Conservation (phyloP, 2,797 vertebrate species). For the Gymnoscopelus braueri region DNA sequence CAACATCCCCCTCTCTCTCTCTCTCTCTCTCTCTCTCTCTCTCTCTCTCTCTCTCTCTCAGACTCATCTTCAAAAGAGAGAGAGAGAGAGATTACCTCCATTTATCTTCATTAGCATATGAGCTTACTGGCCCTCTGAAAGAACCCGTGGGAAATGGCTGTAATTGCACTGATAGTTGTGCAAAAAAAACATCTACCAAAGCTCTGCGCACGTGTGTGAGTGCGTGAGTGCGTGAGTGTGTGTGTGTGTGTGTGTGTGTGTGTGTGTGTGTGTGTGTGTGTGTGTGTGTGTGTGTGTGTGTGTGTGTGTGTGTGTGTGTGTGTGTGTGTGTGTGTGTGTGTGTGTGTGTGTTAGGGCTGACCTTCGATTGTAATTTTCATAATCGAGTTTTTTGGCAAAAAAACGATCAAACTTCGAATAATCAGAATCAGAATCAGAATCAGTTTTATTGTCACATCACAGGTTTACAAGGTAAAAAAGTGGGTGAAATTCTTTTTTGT, state of each 20-base stretch:
- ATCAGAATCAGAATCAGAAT: too few relatives aligned
- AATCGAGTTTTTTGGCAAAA: too few relatives aligned
- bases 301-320: background rate
- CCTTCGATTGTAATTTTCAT: too few relatives aligned
- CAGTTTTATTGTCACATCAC: too few relatives aligned
- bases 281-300: slow-evolving; percentile 4
- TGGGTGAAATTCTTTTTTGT: too few relatives aligned
- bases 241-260: background rate
- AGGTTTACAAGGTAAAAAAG: too few relatives aligned
- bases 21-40: slow-evolving; percentile 12
- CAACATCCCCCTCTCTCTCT: slow-evolving; percentile 21
- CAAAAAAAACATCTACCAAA: slow-evolving; percentile 62
- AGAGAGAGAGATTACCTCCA: slow-evolving; percentile 78
- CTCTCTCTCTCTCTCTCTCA: slow-evolving; percentile 13
- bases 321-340: slow-evolving; percentile 39
- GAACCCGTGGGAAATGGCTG: slow-evolving; percentile 75
- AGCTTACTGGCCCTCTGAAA: slow-evolving; percentile 71
- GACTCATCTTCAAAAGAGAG: slow-evolving; percentile 50
- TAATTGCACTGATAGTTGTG: slow-evolving; percentile 75
- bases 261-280: slow-evolving; percentile 15
- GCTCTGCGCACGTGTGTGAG: slow-evolving; percentile 4
- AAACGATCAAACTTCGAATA: too few relatives aligned
- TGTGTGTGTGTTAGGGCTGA: too few relatives aligned
- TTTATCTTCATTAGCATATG: slow-evolving; percentile 85
- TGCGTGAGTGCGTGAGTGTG: slow-evolving; percentile 10